Conservation (phyloP, 2,797 vertebrate species). For the Phoxinus dragarum region DNA sequence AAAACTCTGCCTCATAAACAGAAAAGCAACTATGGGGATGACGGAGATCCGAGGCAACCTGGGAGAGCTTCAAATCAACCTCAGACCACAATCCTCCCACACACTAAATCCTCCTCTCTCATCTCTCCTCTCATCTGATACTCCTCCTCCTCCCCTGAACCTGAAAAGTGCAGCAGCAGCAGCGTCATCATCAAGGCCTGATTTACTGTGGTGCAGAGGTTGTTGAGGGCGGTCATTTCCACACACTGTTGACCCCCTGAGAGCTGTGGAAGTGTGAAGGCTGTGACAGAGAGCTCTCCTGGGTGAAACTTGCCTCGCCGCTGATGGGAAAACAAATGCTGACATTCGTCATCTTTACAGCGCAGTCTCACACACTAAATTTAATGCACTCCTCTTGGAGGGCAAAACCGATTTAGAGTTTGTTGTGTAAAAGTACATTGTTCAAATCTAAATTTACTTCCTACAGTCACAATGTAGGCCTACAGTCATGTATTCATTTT, state of each 20-base stretch:
- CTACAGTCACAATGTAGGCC: not conserved
- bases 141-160: slow-evolving; percentile 23
- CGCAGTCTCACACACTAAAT: slow-evolving; percentile 46
- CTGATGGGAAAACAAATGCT: not conserved
- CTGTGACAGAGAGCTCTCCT: slow-evolving; percentile 28
- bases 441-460: not conserved
- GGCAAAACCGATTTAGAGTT: not conserved
- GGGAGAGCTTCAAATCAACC: slow-evolving; percentile 34
- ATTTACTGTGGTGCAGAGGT: slow-evolving; percentile 20
- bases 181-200: slow-evolving; percentile 19
- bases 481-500: not conserved
- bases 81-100: slow-evolving; percentile 41
- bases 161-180: slow-evolving; percentile 16
- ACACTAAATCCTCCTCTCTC: slow-evolving; percentile 49
- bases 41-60: slow-evolving; percentile 24
- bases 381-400: not conserved
- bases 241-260: slow-evolving; percentile 17
- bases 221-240: slow-evolving; percentile 42
- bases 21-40: slow-evolving; percentile 32
- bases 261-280: slow-evolving; percentile 50
- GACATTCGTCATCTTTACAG: slow-evolving; percentile 10
- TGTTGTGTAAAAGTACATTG: not conserved
- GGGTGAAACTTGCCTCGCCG: not conserved
- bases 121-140: slow-evolving; percentile 38
- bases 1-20: slow-evolving; percentile 33